phyloP scores from a whole-genome alignment of 2,113 vertebrate genomes.

The Plotosus lineatus region DNA sequence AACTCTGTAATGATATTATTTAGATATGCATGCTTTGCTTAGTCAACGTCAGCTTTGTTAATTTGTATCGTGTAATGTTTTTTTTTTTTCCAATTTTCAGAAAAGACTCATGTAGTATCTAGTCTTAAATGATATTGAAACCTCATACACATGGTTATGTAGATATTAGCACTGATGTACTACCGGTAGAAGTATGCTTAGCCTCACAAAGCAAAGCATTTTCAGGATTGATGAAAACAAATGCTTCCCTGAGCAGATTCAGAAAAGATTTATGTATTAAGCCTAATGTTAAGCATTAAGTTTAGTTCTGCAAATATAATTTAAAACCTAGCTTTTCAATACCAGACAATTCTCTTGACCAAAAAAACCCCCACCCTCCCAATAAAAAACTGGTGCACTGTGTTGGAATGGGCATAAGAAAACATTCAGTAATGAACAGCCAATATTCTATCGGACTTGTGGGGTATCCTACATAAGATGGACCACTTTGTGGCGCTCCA shows the following conservation, averaged over 20 bases:
- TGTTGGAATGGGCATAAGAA: neutral
- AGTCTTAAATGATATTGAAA: slow-evolving; percentile 2
- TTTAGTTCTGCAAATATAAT: neutral
- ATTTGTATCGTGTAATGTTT: slow-evolving; percentile 34
- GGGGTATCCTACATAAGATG: no score
- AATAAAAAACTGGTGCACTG: neutral
- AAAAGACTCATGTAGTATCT: slow-evolving; percentile 25
- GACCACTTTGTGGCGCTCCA: no score
- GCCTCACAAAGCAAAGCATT: slow-evolving; percentile 53
- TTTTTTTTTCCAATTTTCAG: slow-evolving; percentile 68
- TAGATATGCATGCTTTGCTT: slow-evolving; percentile 94
- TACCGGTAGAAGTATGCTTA: slow-evolving; percentile 29
- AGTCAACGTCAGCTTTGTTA: slow-evolving; percentile 60
- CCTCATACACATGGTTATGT: slow-evolving; percentile 62
- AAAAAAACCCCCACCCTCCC: no score
- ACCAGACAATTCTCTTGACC: slow-evolving; percentile 50
- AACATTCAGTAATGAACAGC: neutral
- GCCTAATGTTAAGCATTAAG: neutral
- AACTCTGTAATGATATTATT: slow-evolving; percentile 83
- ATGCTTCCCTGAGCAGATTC: slow-evolving; percentile 55
- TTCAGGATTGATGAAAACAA: slow-evolving; percentile 51
- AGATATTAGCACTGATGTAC: slow-evolving; percentile 74
- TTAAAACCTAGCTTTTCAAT: neutral
- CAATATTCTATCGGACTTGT: no score
- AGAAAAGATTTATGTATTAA: neutral